Evolutionary conservation across 2,113 vertebrate species (phyloP), one percentile per base, ranked within the genome.

Genomic region (Galeopterus variegatus): DNA sequence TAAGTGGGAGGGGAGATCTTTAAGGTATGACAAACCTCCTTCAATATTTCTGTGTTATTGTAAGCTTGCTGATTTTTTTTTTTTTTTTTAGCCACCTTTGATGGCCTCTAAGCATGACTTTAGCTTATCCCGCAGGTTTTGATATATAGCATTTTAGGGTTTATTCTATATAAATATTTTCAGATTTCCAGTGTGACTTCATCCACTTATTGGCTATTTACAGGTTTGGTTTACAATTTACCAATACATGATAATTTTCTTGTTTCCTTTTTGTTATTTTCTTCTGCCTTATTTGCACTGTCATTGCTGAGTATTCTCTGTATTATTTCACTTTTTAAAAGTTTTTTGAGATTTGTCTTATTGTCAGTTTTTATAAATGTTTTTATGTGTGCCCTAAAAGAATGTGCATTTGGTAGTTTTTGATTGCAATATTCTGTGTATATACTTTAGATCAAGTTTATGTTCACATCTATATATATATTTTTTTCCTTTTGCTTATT

Each of bases 141-240:
- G 3, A 82, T 72, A 76, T 4, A 7, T 90, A 76, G 33, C 54
- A 77, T 93, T 83, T 90, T 80, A 50, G 67, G 72, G 73, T 95
- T 87, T 64, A 56, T 70, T 93, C 18, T 48, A 2, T 69, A 76
- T 69, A 95, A 60, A 91, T 88, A 79, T 94, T 88, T 91, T 83
- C 62, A 85, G 8, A 36, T 72, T 88, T 91, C 87, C 45, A n/a
- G 1, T 67, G 31, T 93, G 82, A 77, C 50, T 82, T 82, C 58
- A 26, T 65, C 58, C 28, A 69, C 36, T 50, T 50, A 1, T 64
- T 52, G 23, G 8, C n/a, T 90, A n/a, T 89, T 80, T 90, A 72
- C 21, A 82, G 41, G 3, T 23, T 67, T 76, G 21, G 41, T 93
- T 87, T 93, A 82, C 31, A 64, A 56, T 73, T 88, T 73, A 17